Evolutionary conservation across 2,797 vertebrate species (phyloP).

Genomic region (Perodicticus potto): DNA sequence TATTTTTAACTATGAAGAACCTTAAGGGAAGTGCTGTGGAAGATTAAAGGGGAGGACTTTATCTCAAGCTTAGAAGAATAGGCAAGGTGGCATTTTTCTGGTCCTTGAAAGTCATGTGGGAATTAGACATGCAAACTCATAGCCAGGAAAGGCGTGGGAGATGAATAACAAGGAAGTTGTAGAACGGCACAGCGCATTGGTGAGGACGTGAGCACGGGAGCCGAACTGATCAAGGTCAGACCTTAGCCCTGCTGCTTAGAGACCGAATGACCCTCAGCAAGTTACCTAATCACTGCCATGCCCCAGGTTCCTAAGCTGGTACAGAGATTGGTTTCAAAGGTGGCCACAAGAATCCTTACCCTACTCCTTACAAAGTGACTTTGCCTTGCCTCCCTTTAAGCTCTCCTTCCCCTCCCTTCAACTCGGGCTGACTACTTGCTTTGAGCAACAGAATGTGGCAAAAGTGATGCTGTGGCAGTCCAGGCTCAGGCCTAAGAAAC

Average conservation of each 20-base stretch:
- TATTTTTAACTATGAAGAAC: neutral
- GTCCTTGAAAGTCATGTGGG: neutral
- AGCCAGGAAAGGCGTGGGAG: neutral
- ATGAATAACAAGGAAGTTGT: neutral
- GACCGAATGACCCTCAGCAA: neutral
- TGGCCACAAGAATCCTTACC: neutral
- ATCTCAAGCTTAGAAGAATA: neutral
- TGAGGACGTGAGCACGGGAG: neutral
- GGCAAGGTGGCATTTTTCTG: neutral
- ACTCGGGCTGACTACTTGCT: neutral
- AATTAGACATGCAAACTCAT: neutral
- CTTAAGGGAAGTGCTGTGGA: neutral
- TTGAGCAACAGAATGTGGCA: neutral
- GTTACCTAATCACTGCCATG: neutral
- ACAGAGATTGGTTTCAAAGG: neutral
- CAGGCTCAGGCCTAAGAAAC: neutral
- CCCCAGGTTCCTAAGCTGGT: neutral
- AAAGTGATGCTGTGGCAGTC: neutral
- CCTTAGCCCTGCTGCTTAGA: neutral
- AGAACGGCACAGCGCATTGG: neutral
- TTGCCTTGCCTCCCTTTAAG: neutral
- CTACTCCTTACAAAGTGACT: neutral
- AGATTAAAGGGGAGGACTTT: neutral
- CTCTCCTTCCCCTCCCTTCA: neutral
- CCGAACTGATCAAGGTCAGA: neutral